Percentiles rank a stretch among this genome's conserved stretches.
Conservation (phyloP, 2,888 invertebrate genomes). For the Sminthurides aquaticus region DNA sequence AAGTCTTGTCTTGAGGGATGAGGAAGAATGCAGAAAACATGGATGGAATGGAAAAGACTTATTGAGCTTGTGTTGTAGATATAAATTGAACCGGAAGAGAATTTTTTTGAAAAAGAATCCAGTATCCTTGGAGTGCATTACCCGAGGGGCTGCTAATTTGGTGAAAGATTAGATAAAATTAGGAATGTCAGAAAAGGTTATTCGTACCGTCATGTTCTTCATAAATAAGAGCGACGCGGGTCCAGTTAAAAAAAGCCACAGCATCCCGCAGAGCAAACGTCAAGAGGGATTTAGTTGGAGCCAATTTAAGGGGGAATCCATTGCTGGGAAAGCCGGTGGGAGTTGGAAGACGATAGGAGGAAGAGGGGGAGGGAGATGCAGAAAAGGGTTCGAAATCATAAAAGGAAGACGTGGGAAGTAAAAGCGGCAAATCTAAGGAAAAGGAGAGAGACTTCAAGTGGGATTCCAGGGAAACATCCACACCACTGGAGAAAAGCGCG, state of each 20-base stretch:
- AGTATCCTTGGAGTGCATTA: too few species aligned
- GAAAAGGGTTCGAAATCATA: conserved; percentile 30
- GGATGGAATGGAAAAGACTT: too few species aligned
- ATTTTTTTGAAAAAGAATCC: too few species aligned
- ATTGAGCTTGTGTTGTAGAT: too few species aligned
- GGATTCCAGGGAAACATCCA: conserved; percentile 41
- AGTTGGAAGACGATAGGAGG: conserved; percentile 13
- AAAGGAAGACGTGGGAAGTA: conserved; percentile 41
- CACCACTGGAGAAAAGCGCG: conserved; percentile 36
- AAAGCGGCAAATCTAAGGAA: conserved; percentile 42
- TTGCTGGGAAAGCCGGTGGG: conserved; percentile 31
- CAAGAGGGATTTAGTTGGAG: conserved; percentile 65
- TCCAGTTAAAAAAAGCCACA: conserved; percentile 84
- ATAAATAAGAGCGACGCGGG: conserved; percentile 83
- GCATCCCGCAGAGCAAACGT: conserved; percentile 74
- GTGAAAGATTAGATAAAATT: too few species aligned
- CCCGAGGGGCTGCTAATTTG: too few species aligned
- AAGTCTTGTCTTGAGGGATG: too few species aligned
- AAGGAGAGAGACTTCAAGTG: conserved; percentile 43
- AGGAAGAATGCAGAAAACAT: too few species aligned
- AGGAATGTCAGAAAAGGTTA: too few species aligned
- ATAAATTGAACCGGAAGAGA: too few species aligned
- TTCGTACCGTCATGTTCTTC: conserved; percentile 84
- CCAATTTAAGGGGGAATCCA: conserved; percentile 69
- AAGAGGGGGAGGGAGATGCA: conserved; percentile 18